Evolutionary conservation across 2,888 invertebrate genomes (phyloP).

Genomic region (Polyommatus icarus): DNA sequence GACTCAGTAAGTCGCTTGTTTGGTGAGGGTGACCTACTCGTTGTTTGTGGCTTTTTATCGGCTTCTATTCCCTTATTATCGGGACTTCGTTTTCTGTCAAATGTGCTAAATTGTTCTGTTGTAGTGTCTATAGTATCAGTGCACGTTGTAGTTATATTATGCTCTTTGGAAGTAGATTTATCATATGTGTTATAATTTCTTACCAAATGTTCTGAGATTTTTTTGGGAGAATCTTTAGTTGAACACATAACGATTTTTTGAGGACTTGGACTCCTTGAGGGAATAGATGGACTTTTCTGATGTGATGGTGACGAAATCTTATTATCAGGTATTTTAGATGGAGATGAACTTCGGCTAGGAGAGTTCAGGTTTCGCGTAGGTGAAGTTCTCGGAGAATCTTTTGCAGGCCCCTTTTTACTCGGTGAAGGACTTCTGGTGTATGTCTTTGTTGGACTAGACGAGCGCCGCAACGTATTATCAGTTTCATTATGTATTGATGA

Average conservation of each 20-base stretch:
- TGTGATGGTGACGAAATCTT: background rate
- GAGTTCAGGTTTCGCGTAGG: conserved; percentile 3
- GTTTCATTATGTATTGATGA: conserved; percentile 2
- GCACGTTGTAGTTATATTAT: background rate
- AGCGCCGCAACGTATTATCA: conserved; percentile 15
- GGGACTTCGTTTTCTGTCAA: conserved; percentile 48
- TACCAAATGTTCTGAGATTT: background rate
- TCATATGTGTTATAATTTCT: conserved; percentile 7
- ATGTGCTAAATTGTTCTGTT: conserved; percentile 50
- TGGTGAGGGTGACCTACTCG: conserved; percentile 24
- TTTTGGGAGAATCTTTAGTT: conserved; percentile 1
- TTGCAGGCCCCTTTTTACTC: conserved; percentile 41
- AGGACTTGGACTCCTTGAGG: conserved; percentile 7
- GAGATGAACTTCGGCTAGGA: background rate
- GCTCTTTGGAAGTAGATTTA: background rate
- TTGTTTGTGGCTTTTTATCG: background rate
- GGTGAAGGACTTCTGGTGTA: conserved; percentile 43
- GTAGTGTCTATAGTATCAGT: conserved; percentile 43
- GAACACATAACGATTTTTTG: background rate
- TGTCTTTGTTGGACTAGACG: conserved; percentile 43
- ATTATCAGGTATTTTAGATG: background rate
- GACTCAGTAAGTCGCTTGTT: conserved; percentile 44
- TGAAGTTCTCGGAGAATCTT: conserved; percentile 19
- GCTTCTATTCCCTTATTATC: conserved; percentile 31
- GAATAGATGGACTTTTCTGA: background rate